Evolutionary conservation across 2,797 vertebrate species (phyloP).

Genomic region (Xiphophorus birchmanni): DNA sequence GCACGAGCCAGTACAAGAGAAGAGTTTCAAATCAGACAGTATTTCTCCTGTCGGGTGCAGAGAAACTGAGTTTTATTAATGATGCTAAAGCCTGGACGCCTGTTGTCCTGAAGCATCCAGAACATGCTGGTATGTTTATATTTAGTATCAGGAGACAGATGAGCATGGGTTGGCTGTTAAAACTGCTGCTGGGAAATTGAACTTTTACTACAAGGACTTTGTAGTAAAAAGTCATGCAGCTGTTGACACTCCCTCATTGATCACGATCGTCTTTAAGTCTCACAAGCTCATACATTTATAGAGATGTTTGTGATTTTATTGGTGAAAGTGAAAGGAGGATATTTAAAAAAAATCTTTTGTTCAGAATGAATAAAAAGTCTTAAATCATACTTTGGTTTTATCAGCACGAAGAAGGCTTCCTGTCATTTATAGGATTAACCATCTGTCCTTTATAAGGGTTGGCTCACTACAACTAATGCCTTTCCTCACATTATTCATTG

Average conservation of each 20-base stretch:
- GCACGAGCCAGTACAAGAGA: slow-evolving; percentile 4
- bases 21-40: slow-evolving; percentile 5
- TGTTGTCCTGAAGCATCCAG: slow-evolving; percentile 5
- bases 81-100: not conserved
- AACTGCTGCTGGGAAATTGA: not conserved
- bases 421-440: slow-evolving; percentile 1
- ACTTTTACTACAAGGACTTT: slow-evolving; percentile 5
- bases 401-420: not conserved
- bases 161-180: not conserved
- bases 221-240: not conserved
- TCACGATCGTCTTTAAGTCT: not conserved
- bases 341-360: not conserved
- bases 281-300: not conserved
- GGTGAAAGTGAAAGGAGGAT: not conserved
- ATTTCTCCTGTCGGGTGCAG: not conserved
- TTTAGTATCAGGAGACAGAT: slow-evolving; percentile 9
- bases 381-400: not conserved
- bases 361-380: not conserved
- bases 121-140: not conserved
- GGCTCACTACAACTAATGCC: not conserved
- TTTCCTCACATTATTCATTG: no score
- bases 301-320: not conserved
- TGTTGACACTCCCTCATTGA: not conserved
- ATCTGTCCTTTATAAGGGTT: not conserved
- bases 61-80: slow-evolving; percentile 1